A percentile compares a stretch with the other conserved stretches of the same genome.
Conservation (phyloP, 1,140 invertebrate species). For the Lutraria rhynchaena region DNA sequence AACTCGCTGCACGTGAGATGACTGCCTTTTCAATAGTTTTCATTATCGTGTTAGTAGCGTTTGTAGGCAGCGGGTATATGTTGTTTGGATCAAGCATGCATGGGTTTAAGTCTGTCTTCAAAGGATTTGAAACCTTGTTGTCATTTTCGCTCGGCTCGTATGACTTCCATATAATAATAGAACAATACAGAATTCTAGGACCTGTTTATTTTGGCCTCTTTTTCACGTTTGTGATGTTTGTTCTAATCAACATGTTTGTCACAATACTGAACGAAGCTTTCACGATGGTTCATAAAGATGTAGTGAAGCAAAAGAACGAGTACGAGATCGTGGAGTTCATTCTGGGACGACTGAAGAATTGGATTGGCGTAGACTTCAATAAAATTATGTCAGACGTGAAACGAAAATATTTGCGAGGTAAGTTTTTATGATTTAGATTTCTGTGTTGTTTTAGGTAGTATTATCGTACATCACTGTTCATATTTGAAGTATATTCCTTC, state of each 20-base stretch:
- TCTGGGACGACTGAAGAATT: conserved; percentile 73
- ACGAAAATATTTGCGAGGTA: conserved; percentile 40
- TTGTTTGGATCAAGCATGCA: conserved; percentile 81
- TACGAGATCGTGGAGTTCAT: conserved; percentile 87
- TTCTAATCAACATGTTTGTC: conserved; percentile 85
- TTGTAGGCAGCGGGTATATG: conserved; percentile 81
- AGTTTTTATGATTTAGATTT: background rate
- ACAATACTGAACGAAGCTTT: conserved; percentile 85
- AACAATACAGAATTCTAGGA: conserved; percentile 66
- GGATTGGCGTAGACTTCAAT: conserved; percentile 66
- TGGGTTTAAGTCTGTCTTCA: conserved; percentile 82
- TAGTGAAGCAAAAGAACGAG: conserved; percentile 85
- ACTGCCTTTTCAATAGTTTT: conserved; percentile 80
- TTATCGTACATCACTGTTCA: too few species aligned
- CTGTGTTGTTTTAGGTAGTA: too few species aligned
- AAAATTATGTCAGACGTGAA: conserved; percentile 21
- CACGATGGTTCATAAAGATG: conserved; percentile 83
- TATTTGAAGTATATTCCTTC: too few species aligned
- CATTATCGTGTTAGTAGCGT: conserved; percentile 74
- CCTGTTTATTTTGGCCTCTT: conserved; percentile 84
- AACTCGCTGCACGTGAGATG: conserved; percentile 74
- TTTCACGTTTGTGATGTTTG: conserved; percentile 82
- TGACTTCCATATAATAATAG: conserved; percentile 61
- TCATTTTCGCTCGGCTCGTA: conserved; percentile 69
- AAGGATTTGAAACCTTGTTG: conserved; percentile 69